These are phyloP conservation scores for Tipula lateralis DNA, from an alignment of 2,888 invertebrate species.

Conservation along the genomic window DNA sequence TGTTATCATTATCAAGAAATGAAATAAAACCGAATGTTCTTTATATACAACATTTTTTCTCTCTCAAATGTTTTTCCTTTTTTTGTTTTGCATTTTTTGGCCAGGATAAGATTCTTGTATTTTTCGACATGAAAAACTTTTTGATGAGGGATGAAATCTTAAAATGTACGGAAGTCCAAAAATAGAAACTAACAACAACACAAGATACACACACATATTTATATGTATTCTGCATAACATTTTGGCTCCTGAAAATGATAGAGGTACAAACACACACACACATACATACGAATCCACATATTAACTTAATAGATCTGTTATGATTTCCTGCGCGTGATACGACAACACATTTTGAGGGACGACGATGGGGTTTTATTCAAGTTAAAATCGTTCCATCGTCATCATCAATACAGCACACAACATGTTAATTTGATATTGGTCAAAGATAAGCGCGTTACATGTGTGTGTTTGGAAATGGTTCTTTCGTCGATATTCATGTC, in stretches of 20 bases:
- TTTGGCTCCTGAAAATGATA: not conserved
- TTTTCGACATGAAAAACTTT: slow-evolving; percentile 11
- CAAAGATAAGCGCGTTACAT: not conserved
- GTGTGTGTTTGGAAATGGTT: not conserved
- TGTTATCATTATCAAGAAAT: not conserved
- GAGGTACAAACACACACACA: not conserved
- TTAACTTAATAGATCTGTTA: not conserved
- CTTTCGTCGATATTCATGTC: not conserved
- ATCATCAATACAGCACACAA: not conserved
- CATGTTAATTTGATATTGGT: not conserved
- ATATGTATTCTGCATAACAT: not conserved
- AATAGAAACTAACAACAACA: not conserved
- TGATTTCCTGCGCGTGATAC: not conserved
- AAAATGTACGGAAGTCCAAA: not conserved
- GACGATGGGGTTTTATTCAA: not conserved
- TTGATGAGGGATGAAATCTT: slow-evolving; percentile 19
- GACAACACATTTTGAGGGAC: not conserved
- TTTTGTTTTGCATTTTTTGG: not conserved
- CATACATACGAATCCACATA: not conserved
- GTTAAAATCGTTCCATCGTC: not conserved
- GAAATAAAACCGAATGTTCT: not conserved
- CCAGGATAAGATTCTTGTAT: not conserved
- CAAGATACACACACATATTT: not conserved
- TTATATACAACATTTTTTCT: not conserved
- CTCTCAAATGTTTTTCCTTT: too few species aligned